Conservation (phyloP, 1,140 invertebrate species). For the Scaptomyza pallida region DNA sequence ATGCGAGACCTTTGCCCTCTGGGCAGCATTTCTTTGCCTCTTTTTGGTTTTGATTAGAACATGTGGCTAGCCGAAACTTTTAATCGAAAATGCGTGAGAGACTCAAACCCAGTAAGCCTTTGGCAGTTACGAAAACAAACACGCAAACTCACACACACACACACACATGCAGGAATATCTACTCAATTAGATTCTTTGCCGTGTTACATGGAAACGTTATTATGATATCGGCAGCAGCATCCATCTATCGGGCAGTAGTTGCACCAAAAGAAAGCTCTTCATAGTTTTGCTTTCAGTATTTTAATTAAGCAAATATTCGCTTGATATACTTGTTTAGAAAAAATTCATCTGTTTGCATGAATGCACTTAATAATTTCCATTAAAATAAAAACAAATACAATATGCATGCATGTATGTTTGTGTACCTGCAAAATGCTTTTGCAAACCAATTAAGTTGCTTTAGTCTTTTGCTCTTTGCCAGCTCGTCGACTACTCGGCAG, state of each 20-base stretch:
- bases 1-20: conserved; percentile 49
- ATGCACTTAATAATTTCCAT: conserved; percentile 18
- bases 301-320: not conserved
- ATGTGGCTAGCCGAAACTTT: conserved; percentile 52
- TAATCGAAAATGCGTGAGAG: conserved; percentile 73
- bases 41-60: conserved; percentile 55
- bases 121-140: not conserved
- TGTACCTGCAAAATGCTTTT: conserved; percentile 3
- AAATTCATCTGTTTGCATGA: not conserved
- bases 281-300: not conserved
- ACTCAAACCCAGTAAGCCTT: not conserved
- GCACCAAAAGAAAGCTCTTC: not conserved
- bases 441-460: conserved; percentile 25
- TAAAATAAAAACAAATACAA: conserved; percentile 7
- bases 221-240: not conserved
- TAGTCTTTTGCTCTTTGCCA: conserved; percentile 12
- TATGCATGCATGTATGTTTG: not conserved
- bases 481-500: not conserved
- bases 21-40: conserved; percentile 34
- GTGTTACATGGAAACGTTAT: conserved; percentile 4
- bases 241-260: too few species aligned
- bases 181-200: conserved; percentile 26
- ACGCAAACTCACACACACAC: not conserved
- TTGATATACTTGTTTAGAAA: not conserved
- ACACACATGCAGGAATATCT: not conserved